Conservation (phyloP, 2,113 vertebrate species). For the Hemiscyllium ocellatum region DNA sequence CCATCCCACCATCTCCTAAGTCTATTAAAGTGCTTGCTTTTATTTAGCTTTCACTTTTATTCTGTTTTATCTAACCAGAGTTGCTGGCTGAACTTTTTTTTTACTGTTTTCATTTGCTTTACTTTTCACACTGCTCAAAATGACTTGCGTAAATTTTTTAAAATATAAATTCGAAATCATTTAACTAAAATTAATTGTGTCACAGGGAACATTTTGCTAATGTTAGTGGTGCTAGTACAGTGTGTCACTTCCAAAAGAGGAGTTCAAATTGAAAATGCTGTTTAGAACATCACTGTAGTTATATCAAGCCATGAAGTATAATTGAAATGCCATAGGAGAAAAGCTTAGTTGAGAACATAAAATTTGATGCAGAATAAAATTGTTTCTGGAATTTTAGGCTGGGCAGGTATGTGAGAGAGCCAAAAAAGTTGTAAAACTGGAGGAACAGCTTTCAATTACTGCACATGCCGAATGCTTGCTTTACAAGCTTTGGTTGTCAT, state of each 20-base stretch:
- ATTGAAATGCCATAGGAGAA: neutral
- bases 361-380: neutral
- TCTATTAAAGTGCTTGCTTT: neutral
- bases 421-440: neutral
- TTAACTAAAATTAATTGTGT: neutral
- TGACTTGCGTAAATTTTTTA: neutral
- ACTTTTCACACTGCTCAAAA: neutral
- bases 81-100: neutral
- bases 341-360: neutral
- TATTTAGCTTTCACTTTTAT: neutral
- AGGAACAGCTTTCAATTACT: neutral
- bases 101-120: neutral
- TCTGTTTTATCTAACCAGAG: neutral
- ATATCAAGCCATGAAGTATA: neutral
- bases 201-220: neutral
- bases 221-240: neutral
- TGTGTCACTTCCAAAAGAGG: neutral
- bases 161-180: neutral
- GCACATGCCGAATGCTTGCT: neutral
- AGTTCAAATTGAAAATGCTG: neutral
- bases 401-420: neutral
- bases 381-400: neutral
- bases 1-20: too few relatives aligned
- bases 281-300: neutral
- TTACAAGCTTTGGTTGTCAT: neutral